These are phyloP conservation scores for Allygus modestus DNA, from an alignment of 2,888 invertebrate genomes.

Conservation along the genomic window DNA sequence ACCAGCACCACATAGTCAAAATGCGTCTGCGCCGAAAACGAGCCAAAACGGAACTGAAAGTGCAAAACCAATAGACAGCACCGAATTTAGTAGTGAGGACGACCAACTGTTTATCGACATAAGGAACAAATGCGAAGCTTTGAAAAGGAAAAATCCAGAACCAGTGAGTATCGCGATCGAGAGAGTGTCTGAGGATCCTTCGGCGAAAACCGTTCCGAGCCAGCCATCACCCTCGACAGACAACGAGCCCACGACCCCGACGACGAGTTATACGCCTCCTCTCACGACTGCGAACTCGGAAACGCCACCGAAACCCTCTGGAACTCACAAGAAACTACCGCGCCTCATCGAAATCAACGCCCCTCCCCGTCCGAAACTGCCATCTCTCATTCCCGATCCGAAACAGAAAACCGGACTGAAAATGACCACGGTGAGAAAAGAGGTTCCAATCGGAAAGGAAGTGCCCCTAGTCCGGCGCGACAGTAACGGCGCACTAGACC, in stretches of 20 bases:
- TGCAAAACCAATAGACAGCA: constrained; percentile 13
- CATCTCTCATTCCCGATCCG: constrained; percentile 56
- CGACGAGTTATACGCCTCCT: neutral
- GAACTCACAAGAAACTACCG: constrained; percentile 66
- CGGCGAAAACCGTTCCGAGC: neutral
- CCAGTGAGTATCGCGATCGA: constrained; percentile 59
- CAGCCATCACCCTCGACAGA: neutral
- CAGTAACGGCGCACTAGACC: constrained; percentile 63
- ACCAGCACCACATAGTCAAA: constrained; percentile 21
- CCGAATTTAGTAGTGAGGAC: constrained; percentile 44
- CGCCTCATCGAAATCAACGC: constrained; percentile 69
- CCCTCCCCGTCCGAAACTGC: constrained; percentile 66
- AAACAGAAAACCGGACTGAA: constrained; percentile 63
- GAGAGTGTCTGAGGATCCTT: constrained; percentile 30
- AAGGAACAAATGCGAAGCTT: constrained; percentile 48
- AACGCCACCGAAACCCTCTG: constrained; percentile 21
- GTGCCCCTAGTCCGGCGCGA: constrained; percentile 53
- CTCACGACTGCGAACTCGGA: neutral
- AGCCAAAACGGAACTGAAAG: neutral
- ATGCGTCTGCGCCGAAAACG: neutral
- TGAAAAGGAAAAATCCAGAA: constrained; percentile 53
- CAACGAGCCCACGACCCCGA: neutral
- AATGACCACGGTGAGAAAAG: constrained; percentile 65
- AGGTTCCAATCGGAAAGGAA: constrained; percentile 60
- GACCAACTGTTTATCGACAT: constrained; percentile 54